Evolutionary conservation across 1,140 invertebrate genomes (phyloP).

Genomic region (Brachionus koreanus): DNA sequence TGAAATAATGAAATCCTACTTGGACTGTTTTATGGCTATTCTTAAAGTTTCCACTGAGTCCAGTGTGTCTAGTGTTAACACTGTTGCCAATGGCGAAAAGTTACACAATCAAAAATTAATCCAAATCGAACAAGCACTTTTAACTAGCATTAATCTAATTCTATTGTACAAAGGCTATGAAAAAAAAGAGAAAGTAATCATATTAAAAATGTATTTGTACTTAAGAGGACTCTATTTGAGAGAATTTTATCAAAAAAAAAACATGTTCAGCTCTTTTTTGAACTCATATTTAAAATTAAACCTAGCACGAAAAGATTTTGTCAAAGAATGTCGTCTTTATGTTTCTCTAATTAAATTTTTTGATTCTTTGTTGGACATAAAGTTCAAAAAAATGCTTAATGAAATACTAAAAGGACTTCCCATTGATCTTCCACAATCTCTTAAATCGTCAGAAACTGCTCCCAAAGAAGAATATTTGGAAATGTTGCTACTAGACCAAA

Average conservation of each 20-base stretch:
- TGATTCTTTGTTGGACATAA: background rate
- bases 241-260: slow-evolving; percentile 26
- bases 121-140: slow-evolving; percentile 17
- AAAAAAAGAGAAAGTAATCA: slow-evolving; percentile 4
- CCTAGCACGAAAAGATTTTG: slow-evolving; percentile 8
- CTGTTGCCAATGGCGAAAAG: slow-evolving; percentile 12
- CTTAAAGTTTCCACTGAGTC: background rate
- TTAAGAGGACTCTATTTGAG: background rate
- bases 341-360: slow-evolving; percentile 3
- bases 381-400: background rate
- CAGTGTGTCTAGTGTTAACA: background rate
- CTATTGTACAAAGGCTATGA: slow-evolving; percentile 29
- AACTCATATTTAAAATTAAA: slow-evolving; percentile 34
- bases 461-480: background rate
- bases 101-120: slow-evolving; percentile 29
- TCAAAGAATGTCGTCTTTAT: slow-evolving; percentile 9
- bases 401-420: background rate
- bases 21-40: background rate
- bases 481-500: background rate
- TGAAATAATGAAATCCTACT: slow-evolving; percentile 30
- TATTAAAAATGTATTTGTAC: slow-evolving; percentile 37
- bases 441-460: background rate
- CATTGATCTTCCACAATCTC: background rate
- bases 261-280: slow-evolving; percentile 13
- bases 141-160: slow-evolving; percentile 2